Evolutionary conservation across 2,113 vertebrate genomes (phyloP).

Genomic region (Nesogale talazaci): DNA sequence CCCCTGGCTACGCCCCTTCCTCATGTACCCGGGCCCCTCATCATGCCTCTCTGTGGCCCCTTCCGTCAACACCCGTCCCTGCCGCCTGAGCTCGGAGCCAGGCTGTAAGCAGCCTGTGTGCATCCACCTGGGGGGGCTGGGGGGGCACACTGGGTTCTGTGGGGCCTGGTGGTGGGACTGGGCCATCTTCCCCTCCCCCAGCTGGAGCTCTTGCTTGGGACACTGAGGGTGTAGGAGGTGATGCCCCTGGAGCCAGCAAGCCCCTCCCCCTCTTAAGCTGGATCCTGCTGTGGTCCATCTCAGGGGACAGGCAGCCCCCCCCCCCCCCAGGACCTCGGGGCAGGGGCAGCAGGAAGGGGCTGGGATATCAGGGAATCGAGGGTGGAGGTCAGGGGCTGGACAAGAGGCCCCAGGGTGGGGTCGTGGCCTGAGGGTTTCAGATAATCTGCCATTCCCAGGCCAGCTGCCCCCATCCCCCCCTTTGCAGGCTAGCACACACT

Average conservation of each 20-base stretch:
- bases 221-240: background rate
- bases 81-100: background rate
- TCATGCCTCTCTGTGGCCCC: background rate
- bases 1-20: too few relatives aligned
- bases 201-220: background rate
- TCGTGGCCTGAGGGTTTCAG: too few relatives aligned
- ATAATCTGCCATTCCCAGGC: too few relatives aligned
- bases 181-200: fast-evolving
- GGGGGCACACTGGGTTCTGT: fast-evolving
- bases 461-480: too few relatives aligned
- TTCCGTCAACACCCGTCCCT: slow-evolving; percentile 63
- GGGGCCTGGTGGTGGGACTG: background rate
- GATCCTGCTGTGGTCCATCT: too few relatives aligned
- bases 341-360: background rate
- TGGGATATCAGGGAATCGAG: background rate
- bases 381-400: background rate
- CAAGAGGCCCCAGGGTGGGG: background rate
- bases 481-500: background rate
- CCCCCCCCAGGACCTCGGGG: too few relatives aligned
- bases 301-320: too few relatives aligned
- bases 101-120: background rate
- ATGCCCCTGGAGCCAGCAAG: background rate
- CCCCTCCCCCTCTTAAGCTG: too few relatives aligned
- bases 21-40: background rate
- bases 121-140: background rate